A percentile compares a stretch with the other conserved stretches of the same genome.
phyloP scores from a whole-genome alignment of 2,888 invertebrate species.

The Smittia aterrima region DNA sequence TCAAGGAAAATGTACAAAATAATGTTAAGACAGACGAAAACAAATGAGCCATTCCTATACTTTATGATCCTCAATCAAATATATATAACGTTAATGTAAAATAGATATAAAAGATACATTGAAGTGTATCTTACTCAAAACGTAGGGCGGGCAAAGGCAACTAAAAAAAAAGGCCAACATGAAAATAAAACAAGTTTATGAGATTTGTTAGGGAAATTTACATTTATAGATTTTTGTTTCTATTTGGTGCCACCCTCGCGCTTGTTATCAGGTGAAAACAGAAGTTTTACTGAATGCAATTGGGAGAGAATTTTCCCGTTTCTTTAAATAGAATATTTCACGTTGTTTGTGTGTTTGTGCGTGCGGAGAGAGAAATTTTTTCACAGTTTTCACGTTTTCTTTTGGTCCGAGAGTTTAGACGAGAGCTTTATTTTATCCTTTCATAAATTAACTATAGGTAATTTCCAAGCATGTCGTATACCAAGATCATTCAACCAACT shows the following conservation, averaged over 20 bases:
- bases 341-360: background rate
- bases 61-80: background rate
- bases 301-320: background rate
- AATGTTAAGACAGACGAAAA: background rate
- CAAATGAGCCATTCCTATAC: background rate
- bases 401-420: background rate
- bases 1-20: conserved; percentile 34
- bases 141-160: background rate
- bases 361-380: conserved; percentile 17
- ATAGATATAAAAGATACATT: background rate
- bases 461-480: background rate
- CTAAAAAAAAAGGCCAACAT: background rate
- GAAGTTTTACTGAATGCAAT: background rate
- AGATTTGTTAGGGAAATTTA: background rate
- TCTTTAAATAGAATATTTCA: conserved; percentile 30
- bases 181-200: background rate
- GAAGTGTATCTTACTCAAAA: background rate
- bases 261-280: background rate
- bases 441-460: background rate
- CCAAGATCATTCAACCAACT: too few species aligned
- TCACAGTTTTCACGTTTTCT: conserved; percentile 38
- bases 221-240: background rate
- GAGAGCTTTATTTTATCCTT: background rate
- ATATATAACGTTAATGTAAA: background rate
- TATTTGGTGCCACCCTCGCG: background rate